These are phyloP conservation scores for Anomalospiza imberbis DNA, from an alignment of 2,797 vertebrate species.

Conservation along the genomic window DNA sequence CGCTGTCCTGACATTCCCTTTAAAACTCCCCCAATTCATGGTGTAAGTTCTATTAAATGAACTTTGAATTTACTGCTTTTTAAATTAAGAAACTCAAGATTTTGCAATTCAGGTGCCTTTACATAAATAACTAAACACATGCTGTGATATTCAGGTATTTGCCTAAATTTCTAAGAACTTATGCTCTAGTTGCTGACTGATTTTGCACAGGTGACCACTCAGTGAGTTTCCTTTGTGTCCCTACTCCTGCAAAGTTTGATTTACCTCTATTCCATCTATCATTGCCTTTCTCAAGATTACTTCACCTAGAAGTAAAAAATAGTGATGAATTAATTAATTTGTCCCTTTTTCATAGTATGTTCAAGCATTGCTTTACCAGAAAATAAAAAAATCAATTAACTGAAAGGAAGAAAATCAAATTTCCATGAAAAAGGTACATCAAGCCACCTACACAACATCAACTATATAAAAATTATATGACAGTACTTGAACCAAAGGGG, in stretches of 20 bases:
- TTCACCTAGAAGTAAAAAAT: not conserved
- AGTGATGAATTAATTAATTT: not conserved
- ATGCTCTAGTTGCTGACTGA: not conserved
- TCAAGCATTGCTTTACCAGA: not conserved
- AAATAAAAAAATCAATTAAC: not conserved
- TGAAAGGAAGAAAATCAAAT: not conserved
- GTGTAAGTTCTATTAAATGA: not conserved
- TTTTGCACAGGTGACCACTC: not conserved
- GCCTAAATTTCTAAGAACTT: not conserved
- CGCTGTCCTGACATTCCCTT: not conserved
- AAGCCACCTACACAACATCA: not conserved
- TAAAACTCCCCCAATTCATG: rapidly evolving
- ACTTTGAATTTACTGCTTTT: not conserved
- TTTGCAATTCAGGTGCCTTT: not conserved
- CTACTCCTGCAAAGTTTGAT: not conserved
- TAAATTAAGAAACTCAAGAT: not conserved
- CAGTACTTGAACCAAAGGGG: not conserved
- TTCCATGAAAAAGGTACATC: not conserved
- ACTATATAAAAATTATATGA: not conserved
- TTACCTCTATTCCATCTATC: not conserved
- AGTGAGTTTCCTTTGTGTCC: not conserved
- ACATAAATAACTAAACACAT: not conserved
- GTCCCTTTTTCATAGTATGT: not conserved
- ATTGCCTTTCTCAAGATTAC: not conserved
- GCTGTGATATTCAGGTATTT: not conserved